These are phyloP conservation scores for Aleiodes sp. DNA, from an alignment of 1,140 invertebrate genomes.

Conservation along the genomic window DNA sequence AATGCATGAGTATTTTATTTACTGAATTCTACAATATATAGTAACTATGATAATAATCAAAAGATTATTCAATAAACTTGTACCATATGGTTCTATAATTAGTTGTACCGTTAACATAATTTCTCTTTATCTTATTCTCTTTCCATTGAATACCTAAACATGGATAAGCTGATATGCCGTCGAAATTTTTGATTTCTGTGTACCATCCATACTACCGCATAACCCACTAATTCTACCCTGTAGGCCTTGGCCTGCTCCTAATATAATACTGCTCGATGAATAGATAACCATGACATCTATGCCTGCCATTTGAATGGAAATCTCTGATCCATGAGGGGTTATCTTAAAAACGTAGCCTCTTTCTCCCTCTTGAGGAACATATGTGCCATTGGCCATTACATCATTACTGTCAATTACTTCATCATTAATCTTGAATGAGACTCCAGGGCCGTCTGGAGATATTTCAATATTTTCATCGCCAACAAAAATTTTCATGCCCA, in stretches of 20 bases:
- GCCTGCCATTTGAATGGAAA: conserved; percentile 30
- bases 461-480: conserved; percentile 41
- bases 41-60: no score
- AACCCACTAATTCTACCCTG: conserved; percentile 42
- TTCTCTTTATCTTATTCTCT: no score
- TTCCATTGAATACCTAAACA: not conserved
- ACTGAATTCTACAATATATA: not conserved
- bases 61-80: no score
- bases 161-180: not conserved
- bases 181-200: conserved; percentile 11
- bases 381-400: not conserved
- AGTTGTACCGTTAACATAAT: no score
- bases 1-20: not conserved
- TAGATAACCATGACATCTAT: conserved; percentile 30
- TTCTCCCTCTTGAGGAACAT: not conserved
- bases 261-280: conserved; percentile 32
- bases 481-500: conserved; percentile 40
- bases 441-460: conserved; percentile 13
- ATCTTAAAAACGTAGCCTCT: conserved; percentile 30
- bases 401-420: conserved; percentile 20
- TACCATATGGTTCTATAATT: no score
- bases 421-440: conserved; percentile 38
- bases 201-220: conserved; percentile 43
- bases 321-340: conserved; percentile 29
- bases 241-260: conserved; percentile 28